Evolutionary conservation across 2,113 vertebrate species (phyloP).

Genomic region (Tinamus guttatus): DNA sequence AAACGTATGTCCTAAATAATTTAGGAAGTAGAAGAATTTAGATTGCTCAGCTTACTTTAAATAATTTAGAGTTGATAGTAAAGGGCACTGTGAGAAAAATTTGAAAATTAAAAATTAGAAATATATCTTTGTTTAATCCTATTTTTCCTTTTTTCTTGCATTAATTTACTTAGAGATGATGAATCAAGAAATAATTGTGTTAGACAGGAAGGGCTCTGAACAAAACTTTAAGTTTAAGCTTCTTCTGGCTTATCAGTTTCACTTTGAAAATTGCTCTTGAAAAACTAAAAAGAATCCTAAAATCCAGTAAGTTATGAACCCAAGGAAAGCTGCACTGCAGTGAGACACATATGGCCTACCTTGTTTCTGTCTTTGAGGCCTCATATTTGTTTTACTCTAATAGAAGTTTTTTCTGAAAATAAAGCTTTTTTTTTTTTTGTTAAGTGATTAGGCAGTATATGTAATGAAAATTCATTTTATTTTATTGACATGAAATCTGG

Average conservation of each 20-base stretch:
- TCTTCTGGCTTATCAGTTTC: background rate
- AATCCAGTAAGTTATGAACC: background rate
- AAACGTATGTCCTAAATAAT: conserved; percentile 76
- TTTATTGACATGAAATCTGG: background rate
- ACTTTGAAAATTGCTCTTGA: conserved; percentile 7
- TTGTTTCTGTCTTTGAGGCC: background rate
- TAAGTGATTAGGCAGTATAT: background rate
- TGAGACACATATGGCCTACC: background rate
- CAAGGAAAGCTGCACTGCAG: background rate
- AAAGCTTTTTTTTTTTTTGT: too few species aligned
- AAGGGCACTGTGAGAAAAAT: conserved; percentile 13
- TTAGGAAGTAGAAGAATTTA: conserved; percentile 61
- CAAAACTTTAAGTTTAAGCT: background rate
- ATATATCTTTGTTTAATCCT: conserved; percentile 24
- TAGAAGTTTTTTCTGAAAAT: background rate
- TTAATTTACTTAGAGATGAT: conserved; percentile 3
- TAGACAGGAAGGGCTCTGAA: background rate
- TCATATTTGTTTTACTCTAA: background rate
- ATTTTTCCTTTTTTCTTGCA: background rate
- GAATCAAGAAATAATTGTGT: conserved; percentile 2
- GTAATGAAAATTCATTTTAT: background rate
- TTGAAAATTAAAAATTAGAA: conserved; percentile 17
- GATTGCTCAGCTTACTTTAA: conserved; percentile 65
- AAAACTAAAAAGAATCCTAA: conserved; percentile 2
- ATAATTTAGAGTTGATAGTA: conserved; percentile 71